These are phyloP conservation scores for Drosophila rhopaloa DNA, from an alignment of 1,140 invertebrate genomes.

Conservation along the genomic window DNA sequence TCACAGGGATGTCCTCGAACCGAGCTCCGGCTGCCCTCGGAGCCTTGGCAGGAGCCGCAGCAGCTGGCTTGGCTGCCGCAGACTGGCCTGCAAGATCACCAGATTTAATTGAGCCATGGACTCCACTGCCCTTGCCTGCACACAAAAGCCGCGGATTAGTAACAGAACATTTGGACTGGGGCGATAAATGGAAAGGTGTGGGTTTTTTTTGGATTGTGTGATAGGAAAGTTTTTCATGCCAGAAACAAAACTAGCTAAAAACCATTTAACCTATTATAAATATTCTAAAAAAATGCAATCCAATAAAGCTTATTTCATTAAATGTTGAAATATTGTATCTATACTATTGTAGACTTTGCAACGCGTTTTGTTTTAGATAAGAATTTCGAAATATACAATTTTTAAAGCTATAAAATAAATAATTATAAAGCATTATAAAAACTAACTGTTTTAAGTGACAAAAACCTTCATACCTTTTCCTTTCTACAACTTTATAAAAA, in stretches of 20 bases:
- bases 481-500: too few species aligned
- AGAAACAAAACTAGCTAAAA: too few species aligned
- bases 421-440: too few species aligned
- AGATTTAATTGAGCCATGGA: constrained; percentile 95
- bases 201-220: background rate
- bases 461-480: too few species aligned
- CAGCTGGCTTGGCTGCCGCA: constrained; percentile 83
- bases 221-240: background rate
- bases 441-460: too few species aligned
- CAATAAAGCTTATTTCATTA: too few species aligned
- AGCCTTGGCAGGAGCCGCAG: constrained; percentile 78
- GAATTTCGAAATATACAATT: too few species aligned
- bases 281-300: background rate
- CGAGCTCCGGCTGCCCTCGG: constrained; percentile 68
- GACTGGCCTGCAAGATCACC: constrained; percentile 90
- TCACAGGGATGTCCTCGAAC: constrained; percentile 93
- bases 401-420: too few species aligned
- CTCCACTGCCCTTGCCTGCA: constrained; percentile 93
- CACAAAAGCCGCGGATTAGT: constrained; percentile 77
- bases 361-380: too few species aligned
- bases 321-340: too few species aligned
- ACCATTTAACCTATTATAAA: background rate
- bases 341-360: too few species aligned
- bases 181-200: background rate
- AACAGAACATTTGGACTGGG: constrained; percentile 51